Evolutionary conservation across 2,888 invertebrate species (phyloP), one percentile per base, ranked within the genome.

Genomic region (Nomada ruficornis): DNA sequence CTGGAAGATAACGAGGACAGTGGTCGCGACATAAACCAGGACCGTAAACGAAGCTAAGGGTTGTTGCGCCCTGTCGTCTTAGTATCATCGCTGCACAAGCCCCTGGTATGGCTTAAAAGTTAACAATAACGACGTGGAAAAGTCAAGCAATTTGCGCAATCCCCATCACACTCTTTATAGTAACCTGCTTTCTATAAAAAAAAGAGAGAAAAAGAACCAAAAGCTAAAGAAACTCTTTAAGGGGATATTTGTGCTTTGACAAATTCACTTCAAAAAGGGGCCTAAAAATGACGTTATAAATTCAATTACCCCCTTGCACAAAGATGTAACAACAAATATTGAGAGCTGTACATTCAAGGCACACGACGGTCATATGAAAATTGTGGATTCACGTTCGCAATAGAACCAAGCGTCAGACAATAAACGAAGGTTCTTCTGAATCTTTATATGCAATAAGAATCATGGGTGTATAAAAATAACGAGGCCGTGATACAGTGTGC

Each of bases 111-210:
- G 65, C 60, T 69, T 57, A 77, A 64, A 81, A 84, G 84, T 86
- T 86, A 86, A 86, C 74, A 80, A 86, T 84, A 86, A 84, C 63
- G 60, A 26, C 67, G 57, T 11, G 29, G n/a, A 69, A 47, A 26
- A 55, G 68, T 29, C 36, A 44, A 23, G 26, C 10, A 65, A 50
- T 63, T 60, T 70, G 59, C 70, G 64, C 55, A 62, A 29, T 20
- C 57, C 72, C 80, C 70, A 70, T 85, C 84, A 80, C 54, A 26
- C 13, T 62, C 68, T 36, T 44, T 11, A 18, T 44, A 69, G 23
- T 47, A 50, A 57, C 59, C 23, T 57, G 71, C 62, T n/a, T 15
- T 64, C 47, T 10, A 20, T n/a, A 54, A 20, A 20, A 54, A 54
- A n/a, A n/a, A 10, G 10, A 20, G 20, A 54, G 54, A 20, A 4